Base-by-base conservation (phyloP, 2,113 vertebrate species). In the Thunnus maccoyii region DNA sequence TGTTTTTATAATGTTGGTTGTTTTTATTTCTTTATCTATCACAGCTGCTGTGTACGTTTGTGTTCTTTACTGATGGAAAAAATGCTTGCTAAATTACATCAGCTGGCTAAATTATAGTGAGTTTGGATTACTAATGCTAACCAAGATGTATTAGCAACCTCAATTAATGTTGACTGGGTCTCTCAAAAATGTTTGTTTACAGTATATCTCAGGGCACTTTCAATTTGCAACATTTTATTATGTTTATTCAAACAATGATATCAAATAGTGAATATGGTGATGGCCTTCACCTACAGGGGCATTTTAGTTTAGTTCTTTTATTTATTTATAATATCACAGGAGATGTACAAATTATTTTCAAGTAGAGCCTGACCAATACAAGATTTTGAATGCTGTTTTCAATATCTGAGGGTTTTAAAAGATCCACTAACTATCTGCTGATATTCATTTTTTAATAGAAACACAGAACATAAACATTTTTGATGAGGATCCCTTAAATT, bases 11-110 rank as follows among this genome's bases (percentile, higher is more conserved):
- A 30, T 14, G 15, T 16, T 55, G 46, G 27, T 67, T 58, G 48
- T 71, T 61, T 30, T 66, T 83, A 51, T 72, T 47, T 72, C 61
- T 55, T 44, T 20, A 30, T 58, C 50, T 69, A 3, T 0, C 30
- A 16, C 14, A 72, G 15, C 17, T 11, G 13, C 15, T 61, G 14
- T 60, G 22, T 44, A 1, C 1, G 3, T 58, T 54, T 58, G 5
- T 25, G 18, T 55, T 44, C 5, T 57, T 72, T 6, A 27, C 27
- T 27, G 2, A 4, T 66, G 27, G 27, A 30, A 30, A 30, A 2
- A 30, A 30, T 3, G 3, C 27, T 30, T 30, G 27, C 27, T 30
- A 30, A 30, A 30, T 41, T 9, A 41, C 36, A 41, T 41, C 36
- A 41, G 8, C 61, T 17, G 20, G 3, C 10, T 57, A 16, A 52